Conservation (phyloP, 1,140 invertebrate species). For the Conus ventricosus region DNA sequence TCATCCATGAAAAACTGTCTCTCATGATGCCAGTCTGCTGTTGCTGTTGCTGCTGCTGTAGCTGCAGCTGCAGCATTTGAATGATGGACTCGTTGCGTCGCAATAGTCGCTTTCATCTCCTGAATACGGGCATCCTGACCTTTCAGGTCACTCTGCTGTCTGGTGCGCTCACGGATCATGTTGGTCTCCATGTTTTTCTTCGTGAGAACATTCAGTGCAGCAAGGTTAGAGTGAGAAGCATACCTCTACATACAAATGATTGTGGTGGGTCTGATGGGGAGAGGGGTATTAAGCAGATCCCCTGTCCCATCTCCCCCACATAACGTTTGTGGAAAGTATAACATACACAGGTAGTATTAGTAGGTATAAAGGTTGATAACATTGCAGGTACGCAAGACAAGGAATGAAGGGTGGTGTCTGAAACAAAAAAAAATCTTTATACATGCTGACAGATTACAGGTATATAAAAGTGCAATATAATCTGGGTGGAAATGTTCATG, state of each 20-base stretch:
- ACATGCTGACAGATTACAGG: too few relatives aligned
- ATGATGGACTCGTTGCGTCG: constrained; percentile 67
- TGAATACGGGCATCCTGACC: constrained; percentile 61
- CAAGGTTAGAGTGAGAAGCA: neutral
- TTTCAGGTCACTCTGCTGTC: constrained; percentile 57
- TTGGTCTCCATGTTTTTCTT: constrained; percentile 67
- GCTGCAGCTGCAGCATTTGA: constrained; percentile 65
- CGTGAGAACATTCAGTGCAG: neutral
- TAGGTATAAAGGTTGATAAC: too few relatives aligned
- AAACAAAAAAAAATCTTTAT: too few relatives aligned
- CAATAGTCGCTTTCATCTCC: constrained; percentile 65
- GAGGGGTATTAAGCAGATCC: too few relatives aligned
- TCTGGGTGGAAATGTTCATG: too few relatives aligned
- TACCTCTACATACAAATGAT: neutral
- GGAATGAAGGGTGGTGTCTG: too few relatives aligned
- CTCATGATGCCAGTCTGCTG: constrained; percentile 39
- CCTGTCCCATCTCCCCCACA: too few relatives aligned
- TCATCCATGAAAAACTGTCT: constrained; percentile 31
- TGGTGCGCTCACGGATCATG: constrained; percentile 60
- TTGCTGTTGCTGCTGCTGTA: constrained; percentile 58
- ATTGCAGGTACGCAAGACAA: too few relatives aligned
- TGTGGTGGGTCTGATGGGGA: too few relatives aligned
- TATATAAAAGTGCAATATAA: too few relatives aligned
- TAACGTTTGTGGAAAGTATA: too few relatives aligned
- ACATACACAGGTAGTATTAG: too few relatives aligned